Conservation (phyloP, 2,113 vertebrate species). For the Paracanthobrama guichenoti region DNA sequence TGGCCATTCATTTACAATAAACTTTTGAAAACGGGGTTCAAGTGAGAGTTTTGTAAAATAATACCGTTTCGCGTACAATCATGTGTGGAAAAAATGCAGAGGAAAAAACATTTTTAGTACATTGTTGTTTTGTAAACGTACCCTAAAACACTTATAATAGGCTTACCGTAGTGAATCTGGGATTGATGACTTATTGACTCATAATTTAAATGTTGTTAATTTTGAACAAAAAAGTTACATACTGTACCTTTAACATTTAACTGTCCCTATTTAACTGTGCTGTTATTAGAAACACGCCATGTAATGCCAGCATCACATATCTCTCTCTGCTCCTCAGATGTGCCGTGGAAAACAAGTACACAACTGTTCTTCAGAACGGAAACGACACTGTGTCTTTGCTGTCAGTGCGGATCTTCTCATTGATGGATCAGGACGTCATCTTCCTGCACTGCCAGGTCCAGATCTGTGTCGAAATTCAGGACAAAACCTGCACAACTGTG, state of each 20-base stretch:
- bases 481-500: slow-evolving; percentile 79
- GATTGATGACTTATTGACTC: too few relatives aligned
- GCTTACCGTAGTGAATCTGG: too few relatives aligned
- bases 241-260: not conserved
- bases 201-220: too few relatives aligned
- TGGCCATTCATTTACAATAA: too few relatives aligned
- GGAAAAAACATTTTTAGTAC: too few relatives aligned
- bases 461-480: slow-evolving; percentile 77
- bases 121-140: too few relatives aligned
- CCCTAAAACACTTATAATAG: too few relatives aligned
- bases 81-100: too few relatives aligned
- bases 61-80: too few relatives aligned
- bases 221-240: too few relatives aligned
- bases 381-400: slow-evolving; percentile 81
- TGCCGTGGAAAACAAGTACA: slow-evolving; percentile 71
- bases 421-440: slow-evolving; percentile 79
- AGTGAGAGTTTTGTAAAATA: too few relatives aligned
- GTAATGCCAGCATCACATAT: not conserved
- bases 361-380: slow-evolving; percentile 82
- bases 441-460: slow-evolving; percentile 87
- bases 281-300: not conserved
- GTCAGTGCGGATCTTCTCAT: slow-evolving; percentile 83
- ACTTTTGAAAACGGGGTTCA: too few relatives aligned
- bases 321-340: slow-evolving; percentile 75
- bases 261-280: not conserved